These are phyloP conservation scores for Gallinago nigripennis DNA, from an alignment of 2,797 vertebrate genomes.

Conservation along the genomic window DNA sequence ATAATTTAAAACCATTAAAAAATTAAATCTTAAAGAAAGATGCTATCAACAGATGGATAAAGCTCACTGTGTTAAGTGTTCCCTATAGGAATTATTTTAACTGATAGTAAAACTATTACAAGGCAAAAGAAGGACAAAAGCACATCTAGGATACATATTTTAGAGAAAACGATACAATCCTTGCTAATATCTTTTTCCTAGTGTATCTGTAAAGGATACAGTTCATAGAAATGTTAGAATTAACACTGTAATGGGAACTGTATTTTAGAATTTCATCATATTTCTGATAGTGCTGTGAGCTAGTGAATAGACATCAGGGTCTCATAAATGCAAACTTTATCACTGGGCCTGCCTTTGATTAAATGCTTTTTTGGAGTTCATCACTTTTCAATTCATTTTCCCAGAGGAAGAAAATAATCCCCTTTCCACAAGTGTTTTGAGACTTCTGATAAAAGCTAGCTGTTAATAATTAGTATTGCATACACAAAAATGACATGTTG, in stretches of 20 bases:
- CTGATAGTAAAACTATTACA: neutral
- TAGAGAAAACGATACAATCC: neutral
- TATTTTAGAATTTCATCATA: neutral
- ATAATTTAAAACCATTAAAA: conserved; percentile 79
- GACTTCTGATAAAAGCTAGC: neutral
- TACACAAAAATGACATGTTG: neutral
- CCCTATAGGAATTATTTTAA: neutral
- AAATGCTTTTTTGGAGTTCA: too few relatives aligned
- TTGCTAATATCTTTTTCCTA: neutral
- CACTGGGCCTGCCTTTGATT: neutral
- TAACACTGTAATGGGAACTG: neutral
- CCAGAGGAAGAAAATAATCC: neutral
- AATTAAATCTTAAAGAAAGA: conserved; percentile 78
- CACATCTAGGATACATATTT: neutral
- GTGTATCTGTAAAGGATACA: neutral
- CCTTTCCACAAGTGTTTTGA: neutral
- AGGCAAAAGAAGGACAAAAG: neutral
- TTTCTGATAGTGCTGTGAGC: neutral
- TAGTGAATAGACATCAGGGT: neutral
- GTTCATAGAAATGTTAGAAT: neutral
- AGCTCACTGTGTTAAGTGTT: neutral
- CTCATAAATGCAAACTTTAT: neutral
- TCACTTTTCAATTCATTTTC: neutral
- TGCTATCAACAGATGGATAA: conserved; percentile 63
- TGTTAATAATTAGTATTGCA: neutral